These are phyloP conservation scores for Scaptomyza hsui DNA, from an alignment of 1,140 invertebrate genomes.

Conservation along the genomic window DNA sequence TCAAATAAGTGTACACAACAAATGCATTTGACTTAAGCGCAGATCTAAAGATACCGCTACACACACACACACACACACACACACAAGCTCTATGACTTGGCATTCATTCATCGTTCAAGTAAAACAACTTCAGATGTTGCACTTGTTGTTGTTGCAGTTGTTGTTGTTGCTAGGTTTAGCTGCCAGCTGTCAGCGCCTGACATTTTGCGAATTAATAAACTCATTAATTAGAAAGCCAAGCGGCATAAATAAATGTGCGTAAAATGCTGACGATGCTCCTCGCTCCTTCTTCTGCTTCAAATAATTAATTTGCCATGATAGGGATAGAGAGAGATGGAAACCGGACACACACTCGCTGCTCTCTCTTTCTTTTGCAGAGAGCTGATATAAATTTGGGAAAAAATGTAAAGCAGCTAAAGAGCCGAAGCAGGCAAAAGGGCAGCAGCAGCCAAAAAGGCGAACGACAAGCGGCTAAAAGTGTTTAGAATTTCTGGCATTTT, in stretches of 20 bases:
- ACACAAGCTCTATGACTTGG: neutral
- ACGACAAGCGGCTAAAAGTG: constrained; percentile 77
- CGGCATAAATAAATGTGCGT: constrained; percentile 56
- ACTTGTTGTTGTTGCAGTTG: neutral
- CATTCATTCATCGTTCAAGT: neutral
- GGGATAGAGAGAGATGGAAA: constrained; percentile 12
- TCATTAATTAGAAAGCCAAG: constrained; percentile 75
- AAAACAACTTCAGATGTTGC: constrained; percentile 1
- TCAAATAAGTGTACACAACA: neutral
- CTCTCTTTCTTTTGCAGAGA: neutral
- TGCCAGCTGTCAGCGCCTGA: constrained; percentile 61
- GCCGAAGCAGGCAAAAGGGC: constrained; percentile 46
- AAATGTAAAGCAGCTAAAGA: constrained; percentile 49
- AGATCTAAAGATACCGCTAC: constrained; percentile 66
- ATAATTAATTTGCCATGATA: constrained; percentile 73
- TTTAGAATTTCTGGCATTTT: constrained; percentile 83
- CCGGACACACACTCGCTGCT: neutral
- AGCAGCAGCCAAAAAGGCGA: constrained; percentile 44
- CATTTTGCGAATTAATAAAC: constrained; percentile 76
- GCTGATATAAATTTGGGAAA: constrained; percentile 1
- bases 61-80: neutral
- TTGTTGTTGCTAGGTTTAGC: constrained; percentile 2
- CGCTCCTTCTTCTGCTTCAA: constrained; percentile 13
- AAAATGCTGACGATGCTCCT: constrained; percentile 35
- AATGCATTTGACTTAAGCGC: constrained; percentile 59